Percentiles rank a stretch among this genome's conserved stretches.
phyloP scores from a whole-genome alignment of 2,797 vertebrate species.

The Coendou prehensilis region DNA sequence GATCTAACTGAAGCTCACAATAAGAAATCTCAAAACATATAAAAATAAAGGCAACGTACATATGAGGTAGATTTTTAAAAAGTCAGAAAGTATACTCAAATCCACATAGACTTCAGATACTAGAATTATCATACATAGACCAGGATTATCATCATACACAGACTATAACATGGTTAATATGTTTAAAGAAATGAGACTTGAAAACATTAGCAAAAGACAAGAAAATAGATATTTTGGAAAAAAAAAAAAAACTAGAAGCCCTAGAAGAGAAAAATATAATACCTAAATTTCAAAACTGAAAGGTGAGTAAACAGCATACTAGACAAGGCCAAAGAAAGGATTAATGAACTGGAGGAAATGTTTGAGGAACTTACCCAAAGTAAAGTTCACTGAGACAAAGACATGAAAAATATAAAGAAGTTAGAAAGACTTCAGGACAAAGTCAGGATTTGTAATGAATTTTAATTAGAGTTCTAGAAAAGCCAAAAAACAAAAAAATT shows the following conservation, averaged over 20 bases:
- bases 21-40: conserved; percentile 25
- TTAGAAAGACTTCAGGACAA: background rate
- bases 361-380: background rate
- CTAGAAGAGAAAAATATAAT: background rate
- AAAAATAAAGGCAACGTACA: background rate
- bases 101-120: background rate
- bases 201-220: conserved; percentile 27
- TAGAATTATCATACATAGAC: background rate
- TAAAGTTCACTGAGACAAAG: background rate
- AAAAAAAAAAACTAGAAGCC: background rate
- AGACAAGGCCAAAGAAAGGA: conserved; percentile 57
- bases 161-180: background rate
- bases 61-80: background rate
- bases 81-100: background rate
- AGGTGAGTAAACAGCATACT: background rate
- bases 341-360: conserved; percentile 60
- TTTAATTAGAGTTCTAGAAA: conserved; percentile 7
- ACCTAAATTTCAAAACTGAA: conserved; percentile 13
- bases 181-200: background rate
- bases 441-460: background rate
- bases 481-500: background rate
- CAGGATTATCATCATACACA: background rate
- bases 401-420: conserved; percentile 10
- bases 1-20: conserved; percentile 4
- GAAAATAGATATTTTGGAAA: background rate